phyloP scores from a whole-genome alignment of 2,113 vertebrate genomes.

The Tonatia bakeri region DNA sequence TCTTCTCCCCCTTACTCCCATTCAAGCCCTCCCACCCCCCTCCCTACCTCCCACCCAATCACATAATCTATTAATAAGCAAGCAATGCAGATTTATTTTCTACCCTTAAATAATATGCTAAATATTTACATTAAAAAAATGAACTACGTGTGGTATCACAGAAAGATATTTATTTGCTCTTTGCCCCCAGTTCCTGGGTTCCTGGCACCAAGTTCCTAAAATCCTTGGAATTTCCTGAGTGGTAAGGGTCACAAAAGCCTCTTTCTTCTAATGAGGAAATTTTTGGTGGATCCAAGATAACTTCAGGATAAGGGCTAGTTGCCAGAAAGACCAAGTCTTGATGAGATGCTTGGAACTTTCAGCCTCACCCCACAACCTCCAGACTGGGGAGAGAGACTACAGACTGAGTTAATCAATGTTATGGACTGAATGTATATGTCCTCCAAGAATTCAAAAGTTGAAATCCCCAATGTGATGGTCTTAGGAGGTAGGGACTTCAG shows the following conservation, averaged over 20 bases:
- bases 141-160: not conserved
- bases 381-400: accelerated
- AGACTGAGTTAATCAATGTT: not conserved
- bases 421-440: not conserved
- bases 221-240: not conserved
- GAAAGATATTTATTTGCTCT: not conserved
- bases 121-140: not conserved
- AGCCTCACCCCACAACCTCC: not conserved
- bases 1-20: too few species aligned
- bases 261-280: not conserved
- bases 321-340: not conserved
- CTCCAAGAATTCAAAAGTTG: not conserved
- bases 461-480: not conserved
- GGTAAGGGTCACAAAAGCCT: not conserved
- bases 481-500: not conserved
- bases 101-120: not conserved
- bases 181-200: not conserved
- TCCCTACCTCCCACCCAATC: too few species aligned
- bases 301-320: not conserved
- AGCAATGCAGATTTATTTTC: not conserved
- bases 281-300: not conserved
- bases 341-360: not conserved
- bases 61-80: not conserved
- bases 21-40: too few species aligned
- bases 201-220: not conserved